Evolutionary conservation across 1,140 invertebrate species (phyloP).

Genomic region (Armadillidium nasatum): DNA sequence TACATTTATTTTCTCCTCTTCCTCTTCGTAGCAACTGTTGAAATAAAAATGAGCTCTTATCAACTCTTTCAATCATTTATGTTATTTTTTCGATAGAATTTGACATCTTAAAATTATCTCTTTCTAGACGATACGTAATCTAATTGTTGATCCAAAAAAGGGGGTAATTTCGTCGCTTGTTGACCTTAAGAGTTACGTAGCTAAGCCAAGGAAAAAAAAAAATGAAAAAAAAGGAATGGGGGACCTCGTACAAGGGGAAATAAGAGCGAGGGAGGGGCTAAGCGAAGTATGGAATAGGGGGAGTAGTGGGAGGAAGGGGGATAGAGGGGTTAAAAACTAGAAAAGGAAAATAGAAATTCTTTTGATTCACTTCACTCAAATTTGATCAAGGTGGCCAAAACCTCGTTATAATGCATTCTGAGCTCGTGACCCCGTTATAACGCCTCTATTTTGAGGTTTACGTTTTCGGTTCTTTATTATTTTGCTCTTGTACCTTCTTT

Average conservation of each 20-base stretch:
- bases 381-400: not conserved
- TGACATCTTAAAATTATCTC: not conserved
- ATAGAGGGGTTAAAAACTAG: not conserved
- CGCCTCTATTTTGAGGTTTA: too few relatives aligned
- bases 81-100: not conserved
- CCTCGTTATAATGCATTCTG: not conserved
- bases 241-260: not conserved
- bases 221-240: not conserved
- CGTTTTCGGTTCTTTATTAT: constrained; percentile 2
- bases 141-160: not conserved
- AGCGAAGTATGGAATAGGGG: too few relatives aligned
- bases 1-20: too few relatives aligned
- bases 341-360: constrained; percentile 16
- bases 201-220: not conserved
- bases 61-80: not conserved
- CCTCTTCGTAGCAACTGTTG: too few relatives aligned
- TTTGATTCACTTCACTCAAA: not conserved
- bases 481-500: constrained; percentile 3
- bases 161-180: not conserved
- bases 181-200: constrained; percentile 3
- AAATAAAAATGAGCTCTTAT: too few relatives aligned
- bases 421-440: constrained; percentile 4
- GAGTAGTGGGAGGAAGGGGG: not conserved
- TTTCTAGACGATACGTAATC: not conserved
- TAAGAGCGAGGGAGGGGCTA: too few relatives aligned